Base-by-base conservation (phyloP, 2,888 invertebrate species). In the Cephus spinipes region DNA sequence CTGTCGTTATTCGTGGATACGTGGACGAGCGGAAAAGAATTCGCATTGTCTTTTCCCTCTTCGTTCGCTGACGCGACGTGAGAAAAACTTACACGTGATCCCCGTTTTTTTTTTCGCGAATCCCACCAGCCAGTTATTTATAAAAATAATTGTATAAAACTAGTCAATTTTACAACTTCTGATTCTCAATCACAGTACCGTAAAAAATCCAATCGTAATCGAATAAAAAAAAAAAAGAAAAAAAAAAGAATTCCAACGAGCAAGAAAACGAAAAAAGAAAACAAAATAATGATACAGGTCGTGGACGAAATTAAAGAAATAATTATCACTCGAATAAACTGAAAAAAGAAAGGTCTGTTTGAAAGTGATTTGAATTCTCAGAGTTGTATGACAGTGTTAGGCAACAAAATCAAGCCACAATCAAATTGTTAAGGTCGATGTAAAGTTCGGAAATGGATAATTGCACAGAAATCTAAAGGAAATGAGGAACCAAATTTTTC, bases 71-170 rank as follows among this genome's bases (percentile, higher is more conserved):
- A 55, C 55, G 71, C 9, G 31, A 71, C 6, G 71, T 3, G 32
- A 33, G 32, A 71, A 71, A 71, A 71, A 71, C 31, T 11, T 32
- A 30, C 71, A 31, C 71, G 71, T 78, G 76, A 81, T 73, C 80
- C 84, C 83, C 82, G 40, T 73, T 79, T 32, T 32, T 32, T 32
- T 32, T 75, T 77, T 79, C 35, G 35, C 68, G 79, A 85, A 85
- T 80, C 80, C 89, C 90, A 90, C 90, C 91, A 90, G 90, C 91
- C 90, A 89, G 86, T 88, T 89, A 85, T 87, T 91, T 91, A 91
- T 91, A 91, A 91, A 91, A 91, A 91, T 91, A 91, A 91, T 91
- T 91, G 89, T 91, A 91, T 91, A 91, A 91, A 91, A 91, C 90
- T 91, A 90, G 90, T 90, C 91, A 90, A 90, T 91, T 90, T 88